Evolutionary conservation across 2,797 vertebrate genomes (phyloP).

Genomic region (Emydoidea blandingii): DNA sequence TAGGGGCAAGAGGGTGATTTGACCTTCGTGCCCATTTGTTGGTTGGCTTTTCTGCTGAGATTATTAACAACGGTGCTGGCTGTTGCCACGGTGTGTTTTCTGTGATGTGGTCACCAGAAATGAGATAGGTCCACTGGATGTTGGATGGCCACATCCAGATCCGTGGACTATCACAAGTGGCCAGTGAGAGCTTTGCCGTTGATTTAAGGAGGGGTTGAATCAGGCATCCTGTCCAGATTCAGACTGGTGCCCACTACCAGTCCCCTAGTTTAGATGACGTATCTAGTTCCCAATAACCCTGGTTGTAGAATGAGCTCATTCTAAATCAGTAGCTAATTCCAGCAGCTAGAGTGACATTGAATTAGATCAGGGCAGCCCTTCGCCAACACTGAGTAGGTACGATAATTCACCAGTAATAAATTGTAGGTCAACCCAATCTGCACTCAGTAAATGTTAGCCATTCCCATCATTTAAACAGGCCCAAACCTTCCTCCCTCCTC

Average conservation of each 20-base stretch:
- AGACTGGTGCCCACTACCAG: background rate
- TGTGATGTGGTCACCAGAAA: background rate
- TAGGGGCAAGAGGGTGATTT: background rate
- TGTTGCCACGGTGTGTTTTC: background rate
- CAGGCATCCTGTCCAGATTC: background rate
- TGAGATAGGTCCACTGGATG: accelerated
- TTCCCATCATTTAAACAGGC: background rate
- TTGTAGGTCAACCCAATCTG: background rate
- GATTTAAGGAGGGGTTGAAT: background rate
- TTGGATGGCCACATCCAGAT: background rate
- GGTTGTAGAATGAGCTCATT: constrained; percentile 20
- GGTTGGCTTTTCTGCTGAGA: background rate
- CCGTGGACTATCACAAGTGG: background rate
- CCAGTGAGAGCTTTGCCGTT: background rate
- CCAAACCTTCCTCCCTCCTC: background rate
- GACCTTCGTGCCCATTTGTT: background rate
- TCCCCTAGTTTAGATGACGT: background rate
- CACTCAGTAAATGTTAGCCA: background rate
- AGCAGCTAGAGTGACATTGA: constrained; percentile 51
- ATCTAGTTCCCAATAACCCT: background rate
- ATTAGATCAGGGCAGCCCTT: constrained; percentile 8
- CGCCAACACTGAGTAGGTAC: background rate
- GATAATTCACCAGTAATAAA: background rate
- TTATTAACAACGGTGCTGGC: background rate
- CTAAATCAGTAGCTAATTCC: constrained; percentile 38